Percentiles rank a stretch among this genome's conserved stretches.
Conservation (phyloP, 2,797 vertebrate genomes). For the Phataginus tetradactyla region DNA sequence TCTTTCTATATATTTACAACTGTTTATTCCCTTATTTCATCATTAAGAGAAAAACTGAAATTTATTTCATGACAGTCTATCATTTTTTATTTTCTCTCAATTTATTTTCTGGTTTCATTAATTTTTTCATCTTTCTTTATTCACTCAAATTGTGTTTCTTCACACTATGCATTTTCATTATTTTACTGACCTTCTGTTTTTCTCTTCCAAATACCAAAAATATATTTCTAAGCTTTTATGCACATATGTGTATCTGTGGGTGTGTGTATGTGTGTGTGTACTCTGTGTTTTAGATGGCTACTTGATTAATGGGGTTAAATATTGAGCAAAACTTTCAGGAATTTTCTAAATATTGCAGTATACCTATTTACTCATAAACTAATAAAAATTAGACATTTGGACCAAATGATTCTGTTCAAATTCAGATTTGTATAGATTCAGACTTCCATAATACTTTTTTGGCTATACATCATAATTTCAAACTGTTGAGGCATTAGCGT, state of each 20-base stretch:
- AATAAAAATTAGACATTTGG: not conserved
- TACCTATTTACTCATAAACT: not conserved
- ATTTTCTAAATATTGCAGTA: not conserved
- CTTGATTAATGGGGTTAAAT: not conserved
- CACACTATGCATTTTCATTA: not conserved
- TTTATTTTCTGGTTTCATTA: not conserved
- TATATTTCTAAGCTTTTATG: not conserved
- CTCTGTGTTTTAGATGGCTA: not conserved
- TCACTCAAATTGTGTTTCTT: not conserved
- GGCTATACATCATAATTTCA: not conserved
- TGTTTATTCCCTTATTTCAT: not conserved
- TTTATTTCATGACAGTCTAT: not conserved
- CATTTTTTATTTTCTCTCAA: not conserved
- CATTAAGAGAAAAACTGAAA: not conserved
- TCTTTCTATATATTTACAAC: not conserved
- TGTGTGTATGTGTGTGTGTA: not conserved
- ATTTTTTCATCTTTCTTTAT: not conserved
- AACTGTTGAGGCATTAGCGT: not conserved
- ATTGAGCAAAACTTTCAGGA: not conserved
- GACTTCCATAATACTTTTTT: not conserved
- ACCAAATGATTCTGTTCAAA: not conserved
- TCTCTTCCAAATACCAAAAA: not conserved
- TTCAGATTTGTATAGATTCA: not conserved
- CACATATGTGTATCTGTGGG: not conserved
- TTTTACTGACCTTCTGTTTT: not conserved